Conservation (phyloP, 2,888 invertebrate genomes). For the Rhopalosiphum nymphaeae region DNA sequence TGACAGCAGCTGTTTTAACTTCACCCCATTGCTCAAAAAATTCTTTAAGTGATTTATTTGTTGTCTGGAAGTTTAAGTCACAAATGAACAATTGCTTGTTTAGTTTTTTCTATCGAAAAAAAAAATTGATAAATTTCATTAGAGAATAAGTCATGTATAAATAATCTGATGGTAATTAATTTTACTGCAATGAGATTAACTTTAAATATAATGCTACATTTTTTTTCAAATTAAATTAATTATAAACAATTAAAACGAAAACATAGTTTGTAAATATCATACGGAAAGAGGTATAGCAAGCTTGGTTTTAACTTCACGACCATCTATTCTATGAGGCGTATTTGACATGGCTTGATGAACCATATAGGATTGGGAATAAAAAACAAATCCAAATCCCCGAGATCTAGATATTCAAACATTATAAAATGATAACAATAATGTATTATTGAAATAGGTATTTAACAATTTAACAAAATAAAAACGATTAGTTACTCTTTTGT, state of each 20-base stretch:
- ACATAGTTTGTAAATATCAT: constrained; percentile 66
- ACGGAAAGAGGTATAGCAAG: constrained; percentile 89
- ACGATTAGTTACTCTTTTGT: constrained; percentile 76
- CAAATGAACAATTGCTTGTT: constrained; percentile 94
- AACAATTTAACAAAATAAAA: neutral
- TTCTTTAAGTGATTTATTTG: constrained; percentile 89
- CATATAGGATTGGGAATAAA: constrained; percentile 92
- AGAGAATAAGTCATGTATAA: neutral
- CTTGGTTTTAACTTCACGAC: constrained; percentile 93
- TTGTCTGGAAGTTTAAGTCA: constrained; percentile 94
- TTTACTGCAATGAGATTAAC: no score
- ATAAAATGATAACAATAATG: neutral
- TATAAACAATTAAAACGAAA: neutral
- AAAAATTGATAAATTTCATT: neutral
- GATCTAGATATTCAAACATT: constrained; percentile 78
- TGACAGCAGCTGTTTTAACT: constrained; percentile 95
- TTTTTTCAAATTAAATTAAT: neutral
- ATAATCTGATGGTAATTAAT: neutral
- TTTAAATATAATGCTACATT: no score
- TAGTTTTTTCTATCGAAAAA: constrained; percentile 73
- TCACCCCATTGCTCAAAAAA: constrained; percentile 98
- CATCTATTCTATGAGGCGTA: constrained; percentile 76
- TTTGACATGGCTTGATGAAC: constrained; percentile 91
- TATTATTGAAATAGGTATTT: neutral
- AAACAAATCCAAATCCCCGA: constrained; percentile 98